These are phyloP conservation scores for Isaurus tuberculatus DNA, from an alignment of 92 coral and sea anemone species.

Conservation along the genomic window DNA sequence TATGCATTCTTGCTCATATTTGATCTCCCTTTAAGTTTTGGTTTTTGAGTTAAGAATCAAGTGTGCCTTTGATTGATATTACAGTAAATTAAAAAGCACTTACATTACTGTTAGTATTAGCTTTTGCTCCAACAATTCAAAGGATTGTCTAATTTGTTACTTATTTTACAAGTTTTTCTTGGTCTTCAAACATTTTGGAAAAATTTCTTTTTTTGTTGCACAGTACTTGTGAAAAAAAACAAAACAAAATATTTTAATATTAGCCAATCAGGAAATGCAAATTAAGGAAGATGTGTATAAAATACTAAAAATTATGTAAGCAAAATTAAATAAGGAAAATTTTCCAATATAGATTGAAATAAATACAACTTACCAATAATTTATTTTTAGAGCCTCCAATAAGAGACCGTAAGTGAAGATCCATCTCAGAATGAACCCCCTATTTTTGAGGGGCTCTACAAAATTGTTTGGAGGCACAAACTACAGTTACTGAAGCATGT, in stretches of 20 bases:
- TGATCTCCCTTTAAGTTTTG: neutral
- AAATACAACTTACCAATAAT: neutral
- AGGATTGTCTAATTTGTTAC: too few species aligned
- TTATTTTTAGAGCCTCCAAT: neutral
- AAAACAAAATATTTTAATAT: neutral
- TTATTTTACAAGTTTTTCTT: too few species aligned
- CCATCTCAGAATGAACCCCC: neutral
- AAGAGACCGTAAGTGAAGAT: neutral
- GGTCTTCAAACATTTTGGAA: too few species aligned
- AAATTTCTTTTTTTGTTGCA: too few species aligned
- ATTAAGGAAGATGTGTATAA: neutral
- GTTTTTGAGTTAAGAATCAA: too few species aligned
- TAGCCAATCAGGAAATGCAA: neutral
- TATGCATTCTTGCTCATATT: neutral
- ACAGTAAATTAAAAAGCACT: too few species aligned
- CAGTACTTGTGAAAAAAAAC: too few species aligned
- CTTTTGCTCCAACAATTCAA: too few species aligned
- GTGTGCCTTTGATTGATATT: too few species aligned
- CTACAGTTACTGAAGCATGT: neutral
- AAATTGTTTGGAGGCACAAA: too few species aligned
- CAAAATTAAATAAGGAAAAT: neutral
- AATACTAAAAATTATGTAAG: neutral
- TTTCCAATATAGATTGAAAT: neutral
- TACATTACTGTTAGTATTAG: too few species aligned
- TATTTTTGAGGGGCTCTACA: too few species aligned